A percentile compares a stretch with the other conserved stretches of the same genome.
Conservation (phyloP, 2,797 vertebrate genomes). For the Danio tinwini region DNA sequence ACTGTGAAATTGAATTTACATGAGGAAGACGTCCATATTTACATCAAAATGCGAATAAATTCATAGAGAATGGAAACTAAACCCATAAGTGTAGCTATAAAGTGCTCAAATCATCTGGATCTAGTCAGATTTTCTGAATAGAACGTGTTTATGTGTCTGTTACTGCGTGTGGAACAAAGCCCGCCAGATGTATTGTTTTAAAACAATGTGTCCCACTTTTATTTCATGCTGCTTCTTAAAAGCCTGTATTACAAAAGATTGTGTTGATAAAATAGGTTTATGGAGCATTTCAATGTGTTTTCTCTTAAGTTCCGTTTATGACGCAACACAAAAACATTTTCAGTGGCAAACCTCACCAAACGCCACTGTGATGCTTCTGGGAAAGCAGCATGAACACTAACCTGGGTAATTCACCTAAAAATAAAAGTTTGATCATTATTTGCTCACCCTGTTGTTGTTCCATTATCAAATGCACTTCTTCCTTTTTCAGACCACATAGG, state of each 20-base stretch:
- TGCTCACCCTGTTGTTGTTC: too few relatives aligned
- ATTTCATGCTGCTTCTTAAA: neutral
- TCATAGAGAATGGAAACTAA: neutral
- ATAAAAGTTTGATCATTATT: too few relatives aligned
- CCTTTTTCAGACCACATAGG: too few relatives aligned
- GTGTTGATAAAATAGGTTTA: neutral
- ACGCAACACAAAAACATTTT: neutral
- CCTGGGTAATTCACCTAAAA: neutral
- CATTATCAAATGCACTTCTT: too few relatives aligned
- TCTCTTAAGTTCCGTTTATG: neutral
- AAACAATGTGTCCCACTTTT: neutral
- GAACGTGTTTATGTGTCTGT: neutral
- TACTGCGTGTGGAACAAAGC: neutral
- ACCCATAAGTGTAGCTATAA: neutral
- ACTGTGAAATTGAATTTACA: neutral
- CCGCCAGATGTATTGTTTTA: neutral
- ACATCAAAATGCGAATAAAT: neutral
- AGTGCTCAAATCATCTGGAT: neutral
- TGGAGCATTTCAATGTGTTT: slow-evolving; percentile 1
- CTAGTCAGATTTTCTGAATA: neutral
- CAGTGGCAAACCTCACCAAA: neutral
- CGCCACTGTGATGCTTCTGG: neutral
- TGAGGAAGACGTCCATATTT: neutral
- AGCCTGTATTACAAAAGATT: neutral
- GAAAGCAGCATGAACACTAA: neutral